Evolutionary conservation across 1,140 invertebrate species (phyloP).

Genomic region (Nylanderia fulva): DNA sequence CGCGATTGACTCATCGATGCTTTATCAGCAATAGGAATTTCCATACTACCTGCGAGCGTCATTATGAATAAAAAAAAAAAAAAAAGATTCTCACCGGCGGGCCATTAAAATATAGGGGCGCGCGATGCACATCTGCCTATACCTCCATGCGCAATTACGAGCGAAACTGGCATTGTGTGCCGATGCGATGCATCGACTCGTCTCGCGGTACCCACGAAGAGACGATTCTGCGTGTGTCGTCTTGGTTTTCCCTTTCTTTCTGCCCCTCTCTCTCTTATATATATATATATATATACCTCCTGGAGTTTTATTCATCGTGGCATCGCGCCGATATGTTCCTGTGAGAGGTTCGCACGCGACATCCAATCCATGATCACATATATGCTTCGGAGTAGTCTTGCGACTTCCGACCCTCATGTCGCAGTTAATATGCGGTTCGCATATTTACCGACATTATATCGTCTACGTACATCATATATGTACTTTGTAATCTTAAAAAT

Average conservation of each 20-base stretch:
- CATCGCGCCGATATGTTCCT: slow-evolving; percentile 20
- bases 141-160: slow-evolving; percentile 68
- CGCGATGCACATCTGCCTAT: slow-evolving; percentile 72
- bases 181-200: slow-evolving; percentile 55
- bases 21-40: slow-evolving; percentile 68
- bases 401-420: slow-evolving; percentile 24
- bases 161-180: slow-evolving; percentile 66
- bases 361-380: slow-evolving; percentile 9
- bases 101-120: slow-evolving; percentile 71
- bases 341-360: slow-evolving; percentile 66
- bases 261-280: neutral
- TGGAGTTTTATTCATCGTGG: slow-evolving; percentile 67
- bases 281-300: slow-evolving; percentile 38
- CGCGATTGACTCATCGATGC: slow-evolving; percentile 49
- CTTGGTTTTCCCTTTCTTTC: slow-evolving; percentile 26
- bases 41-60: slow-evolving; percentile 65
- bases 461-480: neutral
- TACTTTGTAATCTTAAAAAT: neutral
- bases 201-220: slow-evolving; percentile 56
- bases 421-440: neutral
- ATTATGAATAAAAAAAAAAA: slow-evolving; percentile 57
- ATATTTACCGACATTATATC: slow-evolving; percentile 1
- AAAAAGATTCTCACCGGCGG: slow-evolving; percentile 65
- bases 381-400: slow-evolving; percentile 9
- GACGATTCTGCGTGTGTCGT: slow-evolving; percentile 46